These are phyloP conservation scores for Dasypolia templi DNA, from an alignment of 2,888 invertebrate genomes.

Conservation along the genomic window DNA sequence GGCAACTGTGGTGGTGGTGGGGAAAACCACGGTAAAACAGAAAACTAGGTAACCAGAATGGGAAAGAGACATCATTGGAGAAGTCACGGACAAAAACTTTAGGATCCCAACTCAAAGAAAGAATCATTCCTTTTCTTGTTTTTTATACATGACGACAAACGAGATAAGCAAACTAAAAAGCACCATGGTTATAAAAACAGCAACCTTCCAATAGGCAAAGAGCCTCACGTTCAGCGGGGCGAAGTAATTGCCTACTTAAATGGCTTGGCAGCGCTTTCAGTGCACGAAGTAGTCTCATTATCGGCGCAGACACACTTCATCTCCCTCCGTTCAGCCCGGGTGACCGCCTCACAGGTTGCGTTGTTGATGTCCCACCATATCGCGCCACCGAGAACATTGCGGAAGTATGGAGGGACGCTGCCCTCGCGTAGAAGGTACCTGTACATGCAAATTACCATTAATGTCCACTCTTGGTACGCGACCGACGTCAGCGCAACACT, in stretches of 20 bases:
- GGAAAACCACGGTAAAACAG: not conserved
- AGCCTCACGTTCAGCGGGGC: not conserved
- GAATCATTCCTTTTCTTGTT: not conserved
- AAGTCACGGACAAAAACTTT: not conserved
- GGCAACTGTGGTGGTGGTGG: not conserved
- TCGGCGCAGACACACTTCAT: slow-evolving; percentile 79
- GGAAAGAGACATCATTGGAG: not conserved
- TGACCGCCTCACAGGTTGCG: slow-evolving; percentile 76
- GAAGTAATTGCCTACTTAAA: slow-evolving; percentile 5
- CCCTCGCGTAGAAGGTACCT: slow-evolving; percentile 80
- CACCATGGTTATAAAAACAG: slow-evolving; percentile 24
- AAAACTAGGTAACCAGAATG: not conserved
- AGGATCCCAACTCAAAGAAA: not conserved
- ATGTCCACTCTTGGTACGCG: not conserved
- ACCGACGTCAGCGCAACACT: not conserved
- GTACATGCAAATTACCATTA: not conserved
- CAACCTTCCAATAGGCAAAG: not conserved
- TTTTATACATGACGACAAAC: not conserved
- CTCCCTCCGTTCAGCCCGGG: slow-evolving; percentile 73
- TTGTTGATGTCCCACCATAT: slow-evolving; percentile 86
- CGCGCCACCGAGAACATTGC: slow-evolving; percentile 85
- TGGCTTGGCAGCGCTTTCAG: slow-evolving; percentile 1
- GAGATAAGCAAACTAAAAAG: slow-evolving; percentile 29
- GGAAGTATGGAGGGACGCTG: slow-evolving; percentile 85
- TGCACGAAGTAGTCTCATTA: slow-evolving; percentile 54